These are phyloP conservation scores for Trematocara macrostoma DNA, from an alignment of 2,113 vertebrate genomes.

Conservation along the genomic window DNA sequence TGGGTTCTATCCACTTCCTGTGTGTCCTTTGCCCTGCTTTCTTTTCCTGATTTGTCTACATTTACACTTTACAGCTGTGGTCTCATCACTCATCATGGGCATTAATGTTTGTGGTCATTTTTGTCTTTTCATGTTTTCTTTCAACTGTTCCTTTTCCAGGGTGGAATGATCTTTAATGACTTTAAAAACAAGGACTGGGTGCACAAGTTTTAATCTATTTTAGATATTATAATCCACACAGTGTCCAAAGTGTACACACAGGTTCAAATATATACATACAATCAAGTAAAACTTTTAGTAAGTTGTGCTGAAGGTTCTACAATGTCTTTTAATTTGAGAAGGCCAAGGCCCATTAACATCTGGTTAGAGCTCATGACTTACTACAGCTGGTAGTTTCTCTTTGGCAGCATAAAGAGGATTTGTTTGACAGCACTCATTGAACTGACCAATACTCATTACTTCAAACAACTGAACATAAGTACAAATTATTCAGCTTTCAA, in stretches of 20 bases:
- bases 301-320: neutral
- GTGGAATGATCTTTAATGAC: neutral
- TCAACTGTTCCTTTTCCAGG: neutral
- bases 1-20: neutral
- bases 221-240: neutral
- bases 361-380: neutral
- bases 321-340: neutral
- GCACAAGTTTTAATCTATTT: neutral
- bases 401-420: neutral
- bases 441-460: neutral
- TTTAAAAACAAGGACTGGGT: neutral
- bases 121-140: neutral
- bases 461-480: neutral
- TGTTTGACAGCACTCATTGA: neutral
- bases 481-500: neutral
- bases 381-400: neutral
- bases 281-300: neutral
- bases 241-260: neutral
- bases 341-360: neutral
- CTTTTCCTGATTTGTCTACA: neutral
- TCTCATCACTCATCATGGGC: neutral
- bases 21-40: fast-evolving
- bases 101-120: neutral
- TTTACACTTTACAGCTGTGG: neutral
- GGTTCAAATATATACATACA: neutral